Conservation (phyloP, 37 sponge, comb jelly and placozoan genomes). For the Aphrocallistes beatrix region DNA sequence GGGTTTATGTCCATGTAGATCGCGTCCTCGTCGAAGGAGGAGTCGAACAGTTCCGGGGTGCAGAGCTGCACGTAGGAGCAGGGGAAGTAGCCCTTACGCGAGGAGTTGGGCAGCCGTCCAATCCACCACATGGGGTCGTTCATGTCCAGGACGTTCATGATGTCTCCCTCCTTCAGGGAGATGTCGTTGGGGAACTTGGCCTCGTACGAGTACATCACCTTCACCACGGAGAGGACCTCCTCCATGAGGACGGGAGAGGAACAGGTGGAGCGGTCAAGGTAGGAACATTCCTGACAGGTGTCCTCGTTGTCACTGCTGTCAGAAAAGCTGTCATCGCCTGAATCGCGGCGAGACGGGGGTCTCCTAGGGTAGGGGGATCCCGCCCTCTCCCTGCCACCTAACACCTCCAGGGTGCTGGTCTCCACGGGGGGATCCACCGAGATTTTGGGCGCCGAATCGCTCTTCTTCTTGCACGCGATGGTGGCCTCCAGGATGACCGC, state of each 20-base stretch:
- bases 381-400: not conserved
- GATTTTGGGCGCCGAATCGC: not conserved
- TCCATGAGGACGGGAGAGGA: not conserved
- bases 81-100: not conserved
- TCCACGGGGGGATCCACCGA: not conserved
- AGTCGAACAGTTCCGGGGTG: not conserved
- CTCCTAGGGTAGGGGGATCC: not conserved
- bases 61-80: constrained; percentile 1
- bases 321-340: not conserved
- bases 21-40: not conserved
- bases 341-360: not conserved
- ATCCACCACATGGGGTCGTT: not conserved
- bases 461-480: constrained; percentile 9
- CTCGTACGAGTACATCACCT: not conserved
- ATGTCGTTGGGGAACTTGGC: not conserved
- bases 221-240: not conserved
- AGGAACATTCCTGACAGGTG: not conserved
- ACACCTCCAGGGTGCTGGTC: not conserved
- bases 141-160: not conserved
- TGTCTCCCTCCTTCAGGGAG: not conserved
- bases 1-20: not conserved
- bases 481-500: not conserved
- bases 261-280: not conserved
- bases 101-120: not conserved
- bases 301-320: not conserved